These are phyloP conservation scores for Pseudochromis fuscus DNA, from an alignment of 2,797 vertebrate species.

Conservation along the genomic window DNA sequence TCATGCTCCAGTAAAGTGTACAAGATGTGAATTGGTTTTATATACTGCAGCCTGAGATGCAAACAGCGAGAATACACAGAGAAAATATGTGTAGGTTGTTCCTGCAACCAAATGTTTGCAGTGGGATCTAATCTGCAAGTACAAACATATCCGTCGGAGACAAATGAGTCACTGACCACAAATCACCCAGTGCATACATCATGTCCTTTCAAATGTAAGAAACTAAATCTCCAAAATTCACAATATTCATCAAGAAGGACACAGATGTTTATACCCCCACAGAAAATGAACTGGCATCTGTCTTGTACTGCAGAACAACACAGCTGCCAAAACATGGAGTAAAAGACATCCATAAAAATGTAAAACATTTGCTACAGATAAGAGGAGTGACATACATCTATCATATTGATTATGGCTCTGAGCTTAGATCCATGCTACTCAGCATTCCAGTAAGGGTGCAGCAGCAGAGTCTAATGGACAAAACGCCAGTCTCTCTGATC, in stretches of 20 bases:
- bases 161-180: constrained; percentile 23
- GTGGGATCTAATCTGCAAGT: constrained; percentile 31
- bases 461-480: constrained; percentile 50
- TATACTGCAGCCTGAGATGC: constrained; percentile 21
- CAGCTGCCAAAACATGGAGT: constrained; percentile 7
- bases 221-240: constrained; percentile 5
- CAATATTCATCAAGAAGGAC: neutral
- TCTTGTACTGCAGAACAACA: neutral
- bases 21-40: constrained; percentile 44
- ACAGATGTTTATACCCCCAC: neutral
- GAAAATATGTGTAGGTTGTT: constrained; percentile 16
- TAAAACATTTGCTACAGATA: constrained; percentile 14
- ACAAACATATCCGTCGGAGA: constrained; percentile 10
- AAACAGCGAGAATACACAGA: constrained; percentile 16
- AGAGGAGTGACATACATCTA: constrained; percentile 39
- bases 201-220: constrained; percentile 5
- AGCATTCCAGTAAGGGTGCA: constrained; percentile 36
- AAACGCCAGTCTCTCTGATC: constrained; percentile 41
- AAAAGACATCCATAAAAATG: constrained; percentile 7
- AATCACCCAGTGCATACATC: constrained; percentile 1
- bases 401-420: constrained; percentile 51
- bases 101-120: constrained; percentile 15
- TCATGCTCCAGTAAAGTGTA: constrained; percentile 50
- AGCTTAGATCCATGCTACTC: constrained; percentile 48
- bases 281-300: constrained; percentile 1